Percentiles rank a stretch among this genome's conserved stretches.
Conservation (phyloP, 1,140 invertebrate species). For the Leptinotarsa texana region DNA sequence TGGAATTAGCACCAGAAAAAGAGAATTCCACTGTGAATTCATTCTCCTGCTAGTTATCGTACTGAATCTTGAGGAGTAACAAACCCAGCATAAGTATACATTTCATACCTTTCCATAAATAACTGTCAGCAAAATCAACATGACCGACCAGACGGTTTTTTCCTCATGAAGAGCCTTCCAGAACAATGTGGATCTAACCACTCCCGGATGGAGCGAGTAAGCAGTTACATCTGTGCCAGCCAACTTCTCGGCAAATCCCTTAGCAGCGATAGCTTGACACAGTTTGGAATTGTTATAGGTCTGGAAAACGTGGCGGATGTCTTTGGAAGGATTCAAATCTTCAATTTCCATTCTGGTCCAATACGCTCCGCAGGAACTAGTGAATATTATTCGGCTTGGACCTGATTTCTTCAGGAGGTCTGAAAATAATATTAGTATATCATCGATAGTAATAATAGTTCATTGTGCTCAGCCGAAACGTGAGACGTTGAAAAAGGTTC, state of each 20-base stretch:
- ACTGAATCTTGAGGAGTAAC: too few relatives aligned
- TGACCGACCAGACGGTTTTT: not conserved
- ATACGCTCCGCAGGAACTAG: constrained; percentile 50
- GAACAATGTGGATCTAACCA: not conserved
- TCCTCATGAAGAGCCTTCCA: not conserved
- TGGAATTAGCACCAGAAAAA: too few relatives aligned
- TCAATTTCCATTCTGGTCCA: constrained; percentile 54
- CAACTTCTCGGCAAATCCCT: constrained; percentile 63
- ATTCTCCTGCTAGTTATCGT: too few relatives aligned
- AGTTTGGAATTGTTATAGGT: constrained; percentile 60
- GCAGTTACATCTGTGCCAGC: constrained; percentile 55
- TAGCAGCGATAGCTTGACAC: constrained; percentile 68
- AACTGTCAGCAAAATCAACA: not conserved
- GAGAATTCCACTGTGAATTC: too few relatives aligned
- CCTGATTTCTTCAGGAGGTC: constrained; percentile 57
- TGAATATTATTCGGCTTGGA: constrained; percentile 57
- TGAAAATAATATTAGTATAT: constrained; percentile 37
- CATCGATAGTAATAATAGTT: too few relatives aligned
- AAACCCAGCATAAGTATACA: not conserved
- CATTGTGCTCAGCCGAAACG: too few relatives aligned
- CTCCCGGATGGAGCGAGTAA: constrained; percentile 18
- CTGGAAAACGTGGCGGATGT: constrained; percentile 14
- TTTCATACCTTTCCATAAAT: constrained; percentile 14
- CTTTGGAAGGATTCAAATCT: constrained; percentile 38
- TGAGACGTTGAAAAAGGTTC: too few relatives aligned